A percentile compares a stretch with the other conserved stretches of the same genome.
phyloP scores from a whole-genome alignment of 2,888 invertebrate species.

The Hirtodrosophila alboralis region DNA sequence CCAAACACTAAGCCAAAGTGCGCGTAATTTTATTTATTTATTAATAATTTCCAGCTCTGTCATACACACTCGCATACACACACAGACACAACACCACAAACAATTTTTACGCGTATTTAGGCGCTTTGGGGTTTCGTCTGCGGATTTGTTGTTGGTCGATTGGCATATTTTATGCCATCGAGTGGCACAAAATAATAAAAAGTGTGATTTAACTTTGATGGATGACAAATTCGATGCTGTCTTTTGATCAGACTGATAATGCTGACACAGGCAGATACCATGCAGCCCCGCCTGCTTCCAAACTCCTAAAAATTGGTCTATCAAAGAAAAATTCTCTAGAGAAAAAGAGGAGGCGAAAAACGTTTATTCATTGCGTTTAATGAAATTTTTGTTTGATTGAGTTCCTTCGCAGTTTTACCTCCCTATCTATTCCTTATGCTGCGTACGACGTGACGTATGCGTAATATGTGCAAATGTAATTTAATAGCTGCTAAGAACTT shows the following conservation, averaged over 20 bases:
- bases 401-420: slow-evolving; percentile 23
- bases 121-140: slow-evolving; percentile 54
- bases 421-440: not conserved
- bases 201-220: slow-evolving; percentile 83
- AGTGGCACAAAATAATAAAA: slow-evolving; percentile 79
- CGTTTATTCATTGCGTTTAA: slow-evolving; percentile 67
- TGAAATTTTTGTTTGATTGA: slow-evolving; percentile 54
- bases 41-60: slow-evolving; percentile 77
- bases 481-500: slow-evolving; percentile 55
- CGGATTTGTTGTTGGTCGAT: slow-evolving; percentile 49
- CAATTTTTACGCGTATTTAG: slow-evolving; percentile 76
- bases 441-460: slow-evolving; percentile 36
- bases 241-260: slow-evolving; percentile 69
- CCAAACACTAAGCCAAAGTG: slow-evolving; percentile 70
- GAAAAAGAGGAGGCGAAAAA: slow-evolving; percentile 35
- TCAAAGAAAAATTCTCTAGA: slow-evolving; percentile 47
- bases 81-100: slow-evolving; percentile 40
- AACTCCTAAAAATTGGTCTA: slow-evolving; percentile 32
- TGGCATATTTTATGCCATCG: slow-evolving; percentile 58
- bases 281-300: slow-evolving; percentile 2
- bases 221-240: slow-evolving; percentile 79
- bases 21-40: slow-evolving; percentile 78
- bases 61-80: slow-evolving; percentile 40
- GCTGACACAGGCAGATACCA: slow-evolving; percentile 56
- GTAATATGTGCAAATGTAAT: slow-evolving; percentile 66